Evolutionary conservation across 2,113 vertebrate genomes (phyloP).

Genomic region (Erythrocebus patas): DNA sequence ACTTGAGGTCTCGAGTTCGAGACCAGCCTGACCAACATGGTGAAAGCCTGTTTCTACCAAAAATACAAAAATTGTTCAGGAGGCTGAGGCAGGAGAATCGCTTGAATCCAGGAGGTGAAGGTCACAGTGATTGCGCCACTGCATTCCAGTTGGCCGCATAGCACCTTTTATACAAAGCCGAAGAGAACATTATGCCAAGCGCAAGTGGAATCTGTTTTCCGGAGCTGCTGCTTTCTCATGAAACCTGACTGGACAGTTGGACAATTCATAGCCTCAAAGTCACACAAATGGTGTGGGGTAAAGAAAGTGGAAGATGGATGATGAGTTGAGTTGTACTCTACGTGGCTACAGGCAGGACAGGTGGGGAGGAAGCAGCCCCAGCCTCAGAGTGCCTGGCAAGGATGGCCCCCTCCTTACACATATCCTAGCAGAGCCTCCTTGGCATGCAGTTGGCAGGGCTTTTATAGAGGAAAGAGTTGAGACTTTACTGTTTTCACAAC

Average conservation of each 20-base stretch:
- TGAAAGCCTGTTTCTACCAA: neutral
- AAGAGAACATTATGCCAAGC: neutral
- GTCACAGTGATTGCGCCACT: neutral
- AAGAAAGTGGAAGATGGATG: neutral
- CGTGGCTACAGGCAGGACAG: rapidly evolving
- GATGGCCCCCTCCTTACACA: too few species aligned
- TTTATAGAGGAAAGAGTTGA: neutral
- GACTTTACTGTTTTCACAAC: neutral
- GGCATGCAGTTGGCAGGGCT: neutral
- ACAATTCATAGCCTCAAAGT: neutral
- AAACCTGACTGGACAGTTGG: neutral
- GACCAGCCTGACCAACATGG: neutral
- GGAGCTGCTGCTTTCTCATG: neutral
- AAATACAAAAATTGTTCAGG: neutral
- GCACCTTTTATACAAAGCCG: neutral
- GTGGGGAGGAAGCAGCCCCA: neutral
- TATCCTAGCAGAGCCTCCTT: neutral
- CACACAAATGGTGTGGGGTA: neutral
- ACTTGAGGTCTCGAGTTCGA: neutral
- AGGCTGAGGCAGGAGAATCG: neutral
- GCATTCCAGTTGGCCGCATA: neutral
- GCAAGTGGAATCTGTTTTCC: neutral
- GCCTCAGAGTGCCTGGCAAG: rapidly evolving
- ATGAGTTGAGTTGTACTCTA: neutral
- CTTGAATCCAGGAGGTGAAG: neutral